A percentile compares a stretch with the other conserved stretches of the same genome.
Conservation (phyloP, 2,888 invertebrate species). For the Blera fallax region DNA sequence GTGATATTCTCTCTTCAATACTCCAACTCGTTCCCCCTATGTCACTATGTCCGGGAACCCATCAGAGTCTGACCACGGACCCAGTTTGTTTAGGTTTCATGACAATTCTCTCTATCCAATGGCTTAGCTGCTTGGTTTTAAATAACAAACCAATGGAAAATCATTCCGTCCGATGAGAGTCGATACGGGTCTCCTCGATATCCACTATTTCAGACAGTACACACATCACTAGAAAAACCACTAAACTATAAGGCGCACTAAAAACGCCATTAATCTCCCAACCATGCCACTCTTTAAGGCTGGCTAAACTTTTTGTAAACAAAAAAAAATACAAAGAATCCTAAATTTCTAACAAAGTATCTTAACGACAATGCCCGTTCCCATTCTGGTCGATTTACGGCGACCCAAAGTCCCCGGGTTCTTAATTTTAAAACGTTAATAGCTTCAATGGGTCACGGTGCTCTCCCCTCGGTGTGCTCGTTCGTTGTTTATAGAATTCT, state of each 20-base stretch:
- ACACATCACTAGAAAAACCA: not conserved
- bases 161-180: too few relatives aligned
- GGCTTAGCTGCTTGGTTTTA: too few relatives aligned
- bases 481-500: slow-evolving; percentile 3
- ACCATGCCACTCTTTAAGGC: not conserved
- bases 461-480: not conserved
- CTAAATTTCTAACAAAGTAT: not conserved
- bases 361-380: not conserved
- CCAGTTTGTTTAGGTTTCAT: too few relatives aligned
- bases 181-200: too few relatives aligned
- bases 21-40: too few relatives aligned
- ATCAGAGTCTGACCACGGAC: too few relatives aligned
- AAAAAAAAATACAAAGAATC: not conserved
- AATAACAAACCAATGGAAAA: too few relatives aligned
- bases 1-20: too few relatives aligned
- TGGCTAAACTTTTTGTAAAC: not conserved
- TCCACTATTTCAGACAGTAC: too few relatives aligned
- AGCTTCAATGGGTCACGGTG: not conserved
- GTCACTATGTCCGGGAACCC: too few relatives aligned
- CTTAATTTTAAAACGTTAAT: slow-evolving; percentile 4
- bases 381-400: slow-evolving; percentile 1
- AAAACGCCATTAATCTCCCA: not conserved
- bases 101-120: too few relatives aligned
- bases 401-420: not conserved
- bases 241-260: not conserved